Evolutionary conservation across 2,888 invertebrate species (phyloP), one percentile per base, ranked within the genome.

Genomic region (Alviniconcha strummeri): DNA sequence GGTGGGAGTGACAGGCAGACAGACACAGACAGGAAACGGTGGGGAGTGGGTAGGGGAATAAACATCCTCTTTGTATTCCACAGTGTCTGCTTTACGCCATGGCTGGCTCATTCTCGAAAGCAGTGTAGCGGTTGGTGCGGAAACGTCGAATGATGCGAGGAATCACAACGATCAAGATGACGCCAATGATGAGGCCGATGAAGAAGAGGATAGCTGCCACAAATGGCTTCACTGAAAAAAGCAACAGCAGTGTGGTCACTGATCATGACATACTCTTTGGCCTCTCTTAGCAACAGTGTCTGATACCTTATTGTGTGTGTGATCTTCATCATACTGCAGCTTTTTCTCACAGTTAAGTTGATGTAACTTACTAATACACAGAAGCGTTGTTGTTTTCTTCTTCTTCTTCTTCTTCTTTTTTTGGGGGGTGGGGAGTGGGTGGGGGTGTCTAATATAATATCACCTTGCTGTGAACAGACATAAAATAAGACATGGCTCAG

Each of bases 121-220:
- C n/a, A 55, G 80, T 80, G 85, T 89, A 89, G 80, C 83, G 86
- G 19, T 82, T 84, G 57, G 82, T 75, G 17, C 86, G 84, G 11
- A 87, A 11, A 13, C 84, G 84, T 11, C 87, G 85, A 81, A 86
- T 81, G 81, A 88, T 82, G 52, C 55, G 81, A 2, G 88, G 88
- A 74, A 88, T 83, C 67, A 86, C 36, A 54, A 86, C 79, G 8
- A 83, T 82, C 19, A 88, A 76, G 7, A 87, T 52, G 0, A 87
- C 78, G 13, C 89, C 90, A n/a, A 89, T 17, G 1, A 87, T 15
- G 0, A 90, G n/a, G 4, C 88, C 90, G 69, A 90, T 52, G 67
- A 89, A 56, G 36, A 89, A 83, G 54, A 86, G 86, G 4, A 87
- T 11, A 11, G 82, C 82, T 19, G 88, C 81, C 87, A 87, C 87